Evolutionary conservation across 2,888 invertebrate species (phyloP).

Genomic region (Agrilus cyanescens): DNA sequence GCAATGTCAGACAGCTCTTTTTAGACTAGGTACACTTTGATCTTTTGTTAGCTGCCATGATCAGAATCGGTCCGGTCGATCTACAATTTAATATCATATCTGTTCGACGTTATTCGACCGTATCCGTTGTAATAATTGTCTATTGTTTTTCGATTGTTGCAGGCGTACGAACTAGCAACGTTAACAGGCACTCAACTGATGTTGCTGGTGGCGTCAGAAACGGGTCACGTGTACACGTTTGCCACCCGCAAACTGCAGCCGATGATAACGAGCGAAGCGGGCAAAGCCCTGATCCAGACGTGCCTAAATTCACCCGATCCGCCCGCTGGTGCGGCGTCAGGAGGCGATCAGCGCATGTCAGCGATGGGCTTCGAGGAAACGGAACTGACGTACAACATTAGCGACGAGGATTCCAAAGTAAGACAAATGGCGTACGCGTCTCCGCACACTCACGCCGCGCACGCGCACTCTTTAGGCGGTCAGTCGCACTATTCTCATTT

Average conservation of each 20-base stretch:
- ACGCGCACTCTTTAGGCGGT: slow-evolving; percentile 43
- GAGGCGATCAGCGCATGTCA: slow-evolving; percentile 91
- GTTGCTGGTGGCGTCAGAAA: slow-evolving; percentile 97
- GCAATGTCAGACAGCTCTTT: too few relatives aligned
- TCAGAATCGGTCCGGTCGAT: too few relatives aligned
- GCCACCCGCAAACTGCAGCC: slow-evolving; percentile 97
- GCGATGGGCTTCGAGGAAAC: slow-evolving; percentile 98
- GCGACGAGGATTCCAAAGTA: slow-evolving; percentile 94
- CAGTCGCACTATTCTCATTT: slow-evolving; percentile 33
- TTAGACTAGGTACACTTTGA: too few relatives aligned
- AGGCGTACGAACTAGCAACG: slow-evolving; percentile 99
- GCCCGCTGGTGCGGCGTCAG: slow-evolving; percentile 48
- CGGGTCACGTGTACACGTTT: slow-evolving; percentile 99
- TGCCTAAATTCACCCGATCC: slow-evolving; percentile 97
- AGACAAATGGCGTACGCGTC: slow-evolving; percentile 83
- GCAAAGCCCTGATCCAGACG: slow-evolving; percentile 96
- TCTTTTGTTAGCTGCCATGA: too few relatives aligned
- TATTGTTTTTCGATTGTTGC: slow-evolving; percentile 31
- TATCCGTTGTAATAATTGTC: too few relatives aligned
- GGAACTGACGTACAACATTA: slow-evolving; percentile 92
- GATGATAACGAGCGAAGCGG: slow-evolving; percentile 97
- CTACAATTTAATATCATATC: too few relatives aligned
- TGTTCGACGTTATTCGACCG: too few relatives aligned
- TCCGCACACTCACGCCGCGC: slow-evolving; percentile 51
- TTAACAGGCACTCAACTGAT: slow-evolving; percentile 99